These are phyloP conservation scores for Zoroaster sp. DNA, from an alignment of 53 echinoderm and acorn worm species.

Conservation along the genomic window DNA sequence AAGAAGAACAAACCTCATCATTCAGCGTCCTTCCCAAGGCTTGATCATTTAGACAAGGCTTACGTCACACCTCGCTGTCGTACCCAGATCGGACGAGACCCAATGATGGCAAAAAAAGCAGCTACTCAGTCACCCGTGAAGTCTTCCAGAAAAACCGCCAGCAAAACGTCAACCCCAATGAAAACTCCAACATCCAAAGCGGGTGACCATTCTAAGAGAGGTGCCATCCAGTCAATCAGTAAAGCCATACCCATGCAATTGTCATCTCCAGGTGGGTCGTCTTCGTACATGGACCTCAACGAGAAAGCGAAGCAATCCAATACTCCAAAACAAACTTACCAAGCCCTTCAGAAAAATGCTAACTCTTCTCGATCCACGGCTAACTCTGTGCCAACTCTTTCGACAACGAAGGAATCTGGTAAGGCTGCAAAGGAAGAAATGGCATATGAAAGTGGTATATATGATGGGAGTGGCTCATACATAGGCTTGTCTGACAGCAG, in stretches of 20 bases:
- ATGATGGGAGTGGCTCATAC: neutral
- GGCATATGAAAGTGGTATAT: neutral
- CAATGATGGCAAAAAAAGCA: neutral
- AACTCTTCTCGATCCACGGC: neutral
- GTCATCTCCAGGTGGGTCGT: neutral
- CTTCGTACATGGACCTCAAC: conserved; percentile 21
- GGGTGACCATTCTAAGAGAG: neutral
- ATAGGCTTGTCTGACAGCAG: neutral
- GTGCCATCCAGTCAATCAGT: neutral
- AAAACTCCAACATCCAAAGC: neutral
- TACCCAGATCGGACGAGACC: neutral
- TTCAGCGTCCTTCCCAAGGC: neutral
- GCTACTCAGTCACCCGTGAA: neutral
- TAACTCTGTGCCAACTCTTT: no score
- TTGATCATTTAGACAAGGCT: neutral
- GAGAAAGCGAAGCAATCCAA: neutral
- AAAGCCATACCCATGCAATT: neutral
- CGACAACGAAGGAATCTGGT: neutral
- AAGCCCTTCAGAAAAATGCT: neutral
- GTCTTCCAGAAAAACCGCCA: neutral
- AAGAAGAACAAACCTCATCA: neutral
- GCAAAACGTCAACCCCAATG: neutral
- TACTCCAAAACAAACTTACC: neutral
- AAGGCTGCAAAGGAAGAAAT: neutral
- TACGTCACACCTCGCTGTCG: conserved; percentile 10